Conservation (phyloP, 2,888 invertebrate genomes). For the Chymomyza procnemis region DNA sequence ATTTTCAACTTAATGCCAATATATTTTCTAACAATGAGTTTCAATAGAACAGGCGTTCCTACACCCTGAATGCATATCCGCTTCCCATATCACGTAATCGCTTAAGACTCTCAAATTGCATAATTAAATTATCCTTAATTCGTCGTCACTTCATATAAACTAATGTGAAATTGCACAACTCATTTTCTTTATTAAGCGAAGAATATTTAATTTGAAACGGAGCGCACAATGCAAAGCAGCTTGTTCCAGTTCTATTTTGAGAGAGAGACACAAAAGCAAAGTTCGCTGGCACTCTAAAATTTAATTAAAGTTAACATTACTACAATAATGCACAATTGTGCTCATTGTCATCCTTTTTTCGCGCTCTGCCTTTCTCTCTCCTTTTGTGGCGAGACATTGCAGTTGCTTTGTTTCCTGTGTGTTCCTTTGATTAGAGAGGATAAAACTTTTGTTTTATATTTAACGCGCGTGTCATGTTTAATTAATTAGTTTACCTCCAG, state of each 20-base stretch:
- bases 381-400: not conserved
- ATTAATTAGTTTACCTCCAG: conserved; percentile 62
- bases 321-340: not conserved
- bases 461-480: conserved; percentile 60
- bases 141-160: too few relatives aligned
- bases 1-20: too few relatives aligned
- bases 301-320: conserved; percentile 65
- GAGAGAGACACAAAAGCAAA: not conserved
- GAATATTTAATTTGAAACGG: not conserved
- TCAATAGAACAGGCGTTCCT: too few relatives aligned
- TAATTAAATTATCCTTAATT: too few relatives aligned
- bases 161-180: conserved; percentile 20
- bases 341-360: not conserved
- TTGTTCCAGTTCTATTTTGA: not conserved
- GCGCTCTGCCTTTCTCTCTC: not conserved
- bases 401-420: not conserved
- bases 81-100: too few relatives aligned
- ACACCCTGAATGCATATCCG: too few relatives aligned
- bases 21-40: too few relatives aligned
- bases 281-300: conserved; percentile 37
- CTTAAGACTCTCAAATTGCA: too few relatives aligned
- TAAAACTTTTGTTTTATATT: conserved; percentile 61
- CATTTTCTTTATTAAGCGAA: conserved; percentile 56
- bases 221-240: not conserved
- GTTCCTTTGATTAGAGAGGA: conserved; percentile 8